Conservation (phyloP, 2,113 vertebrate genomes). For the Ceyx cyanopectus region DNA sequence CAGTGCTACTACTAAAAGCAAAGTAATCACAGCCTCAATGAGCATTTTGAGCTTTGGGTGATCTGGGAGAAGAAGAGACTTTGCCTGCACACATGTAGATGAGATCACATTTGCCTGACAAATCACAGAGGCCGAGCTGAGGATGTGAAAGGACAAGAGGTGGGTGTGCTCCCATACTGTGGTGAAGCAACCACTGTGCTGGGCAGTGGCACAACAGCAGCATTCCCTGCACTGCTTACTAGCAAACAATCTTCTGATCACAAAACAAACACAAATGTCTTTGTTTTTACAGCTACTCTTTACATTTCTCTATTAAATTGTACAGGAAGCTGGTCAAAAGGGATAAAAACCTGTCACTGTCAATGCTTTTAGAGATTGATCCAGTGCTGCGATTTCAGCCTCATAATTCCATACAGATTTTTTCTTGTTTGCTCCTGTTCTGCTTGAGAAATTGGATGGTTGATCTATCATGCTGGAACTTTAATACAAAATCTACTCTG, state of each 20-base stretch:
- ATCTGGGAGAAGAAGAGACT: background rate
- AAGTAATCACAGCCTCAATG: background rate
- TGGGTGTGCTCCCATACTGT: background rate
- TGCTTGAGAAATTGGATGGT: background rate
- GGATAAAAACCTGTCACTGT: background rate
- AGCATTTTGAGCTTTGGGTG: background rate
- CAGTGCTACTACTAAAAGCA: background rate
- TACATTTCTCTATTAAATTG: background rate
- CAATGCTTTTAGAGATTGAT: background rate
- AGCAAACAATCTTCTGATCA: background rate
- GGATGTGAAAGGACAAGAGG: background rate
- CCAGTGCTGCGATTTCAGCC: background rate
- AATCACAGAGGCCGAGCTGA: background rate
- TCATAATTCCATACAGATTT: background rate
- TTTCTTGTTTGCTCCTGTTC: background rate
- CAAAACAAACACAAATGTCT: background rate
- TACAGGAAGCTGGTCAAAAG: background rate
- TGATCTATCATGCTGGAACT: background rate
- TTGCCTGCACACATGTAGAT: background rate
- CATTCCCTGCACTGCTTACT: background rate
- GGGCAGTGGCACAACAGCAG: background rate
- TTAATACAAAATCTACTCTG: background rate
- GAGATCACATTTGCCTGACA: background rate
- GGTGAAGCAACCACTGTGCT: background rate
- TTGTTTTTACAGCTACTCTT: background rate